Evolutionary conservation across 2,888 invertebrate genomes (phyloP), one percentile per base, ranked within the genome.

Genomic region (Watsonalla binaria): DNA sequence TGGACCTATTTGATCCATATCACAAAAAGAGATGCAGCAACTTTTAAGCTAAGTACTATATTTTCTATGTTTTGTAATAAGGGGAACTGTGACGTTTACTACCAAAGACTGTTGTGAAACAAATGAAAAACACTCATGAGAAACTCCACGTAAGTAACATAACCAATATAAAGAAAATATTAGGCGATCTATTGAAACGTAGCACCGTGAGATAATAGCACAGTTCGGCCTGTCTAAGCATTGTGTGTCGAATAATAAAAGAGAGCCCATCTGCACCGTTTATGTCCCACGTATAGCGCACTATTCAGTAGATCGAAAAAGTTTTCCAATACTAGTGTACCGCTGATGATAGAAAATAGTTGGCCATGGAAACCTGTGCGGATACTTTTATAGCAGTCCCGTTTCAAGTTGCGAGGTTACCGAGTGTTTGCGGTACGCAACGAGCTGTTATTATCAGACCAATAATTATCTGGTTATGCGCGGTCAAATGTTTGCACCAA

Each of bases 251-350:
- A 82, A 86, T 86, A 85, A 80, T 78, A 82, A 83, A 76, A 74
- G 67, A 60, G 70, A 66, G 65, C 75, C 74, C 82, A 81, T 80
- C 79, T 82, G 82, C 71, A 78, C 69, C 78, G 71, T 79, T 86
- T 86, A 84, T 82, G 84, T 81, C 76, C 72, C 83, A 86, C 86
- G 84, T 84, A 82, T 69, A 62, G 64, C 69, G 74, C 80, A 84
- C 86, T 82, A 83, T 82, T 84, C 81, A 81, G 75, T 74, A 79
- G 84, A 86, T 86, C 84, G 85, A 84, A 85, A 89, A 89, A 89
- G 74, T 89, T 89, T 89, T 87, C 87, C 86, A 89, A 88, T 88
- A 86, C 77, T 76, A 73, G 71, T 72, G 72, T 75, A 72, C 68
- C 67, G 72, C 76, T 82, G 84, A 86, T 86, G 85, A 86, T 82